phyloP scores from a whole-genome alignment of 1,140 invertebrate species.

The Bombus ignitus region DNA sequence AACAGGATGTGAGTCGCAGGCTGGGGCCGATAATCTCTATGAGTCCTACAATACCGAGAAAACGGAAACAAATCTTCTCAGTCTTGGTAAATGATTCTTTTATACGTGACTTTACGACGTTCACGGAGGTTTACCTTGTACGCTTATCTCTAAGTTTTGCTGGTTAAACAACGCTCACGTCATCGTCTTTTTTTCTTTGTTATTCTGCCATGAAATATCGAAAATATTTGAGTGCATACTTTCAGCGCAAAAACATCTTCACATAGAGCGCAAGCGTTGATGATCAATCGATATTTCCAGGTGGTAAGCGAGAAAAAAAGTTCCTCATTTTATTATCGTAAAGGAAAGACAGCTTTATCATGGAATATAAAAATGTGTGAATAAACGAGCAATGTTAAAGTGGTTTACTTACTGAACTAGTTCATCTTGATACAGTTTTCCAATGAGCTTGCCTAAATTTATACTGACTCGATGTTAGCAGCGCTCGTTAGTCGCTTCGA shows the following conservation, averaged over 20 bases:
- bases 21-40: conserved; percentile 50
- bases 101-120: background rate
- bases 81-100: conserved; percentile 55
- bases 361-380: background rate
- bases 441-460: background rate
- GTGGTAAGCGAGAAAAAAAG: background rate
- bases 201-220: background rate
- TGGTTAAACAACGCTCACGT: conserved; percentile 16
- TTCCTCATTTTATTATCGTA: background rate
- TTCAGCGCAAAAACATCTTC: background rate
- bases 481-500: background rate
- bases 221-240: background rate
- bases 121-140: background rate
- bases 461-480: background rate
- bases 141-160: background rate
- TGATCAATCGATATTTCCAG: background rate
- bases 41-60: conserved; percentile 52
- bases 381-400: background rate
- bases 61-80: conserved; percentile 51
- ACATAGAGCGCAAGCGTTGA: background rate
- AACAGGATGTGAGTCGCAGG: conserved; percentile 24
- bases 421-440: background rate
- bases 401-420: background rate
- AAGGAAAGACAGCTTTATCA: background rate
- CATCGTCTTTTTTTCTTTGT: background rate